Base-by-base conservation (phyloP, 2,797 vertebrate genomes). In the Brotula barbata region DNA sequence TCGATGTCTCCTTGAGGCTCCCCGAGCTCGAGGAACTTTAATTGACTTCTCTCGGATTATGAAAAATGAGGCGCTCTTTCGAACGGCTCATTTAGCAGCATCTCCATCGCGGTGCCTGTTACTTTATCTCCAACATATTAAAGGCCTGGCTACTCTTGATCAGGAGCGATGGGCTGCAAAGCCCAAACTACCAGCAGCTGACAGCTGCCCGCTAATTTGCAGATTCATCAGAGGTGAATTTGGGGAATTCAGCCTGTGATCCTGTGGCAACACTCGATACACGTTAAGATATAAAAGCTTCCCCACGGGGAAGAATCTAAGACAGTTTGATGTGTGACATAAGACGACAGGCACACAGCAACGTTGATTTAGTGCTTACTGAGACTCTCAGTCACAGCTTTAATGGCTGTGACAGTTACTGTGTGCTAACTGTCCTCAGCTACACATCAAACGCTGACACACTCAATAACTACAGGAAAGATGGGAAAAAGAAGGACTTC, bases 51-150 rank as follows among this genome's bases (percentile, higher is more conserved):
- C 47, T 48, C 28, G 66, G 71, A 85, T 86, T 80, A 82, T 87
- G 83, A 84, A 83, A 86, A 85, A 87, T 82, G 83, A 85, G 79
- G 46, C 39, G 40, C 19, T 68, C 75, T 78, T 87, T 77, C 68
- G 64, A 80, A 85, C 59, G 86, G 73, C 74, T 89, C 85, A 83
- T 89, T 90, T 87, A 83, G 70, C 78, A 73, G 58, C 46, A 44
- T 31, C 13, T 70, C 82, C 61, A 71, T 77, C 71, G 51, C 73
- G 43, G 57, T 15, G 71, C 62, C 70, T 36, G 68, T 77, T 81
- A 79, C 81, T 87, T 75, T 76, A 84, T 86, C 83, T 80, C 64
- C 62, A 53, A 61, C 74, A 64, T 75, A 81, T 87, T 87, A 77
- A 68, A 58, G 46, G 53, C 64, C 53, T 57, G 66, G 75, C 56